Evolutionary conservation across 1,140 invertebrate genomes (phyloP), one percentile per base, ranked within the genome.

Genomic region (Pachyrhynchus sulphureomaculatus): DNA sequence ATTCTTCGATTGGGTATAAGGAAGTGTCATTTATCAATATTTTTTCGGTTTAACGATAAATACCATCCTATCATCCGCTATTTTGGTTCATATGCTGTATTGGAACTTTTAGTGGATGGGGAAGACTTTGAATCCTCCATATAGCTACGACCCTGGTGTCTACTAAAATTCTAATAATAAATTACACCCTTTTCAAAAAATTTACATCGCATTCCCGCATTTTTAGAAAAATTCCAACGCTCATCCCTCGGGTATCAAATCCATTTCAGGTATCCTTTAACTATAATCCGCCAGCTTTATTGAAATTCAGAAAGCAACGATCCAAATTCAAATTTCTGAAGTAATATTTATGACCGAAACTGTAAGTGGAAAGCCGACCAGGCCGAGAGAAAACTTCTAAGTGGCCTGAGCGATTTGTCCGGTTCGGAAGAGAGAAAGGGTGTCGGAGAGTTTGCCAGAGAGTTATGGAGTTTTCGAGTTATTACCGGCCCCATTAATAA

Each of bases 321-420:
- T 45, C 55, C 41, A 48, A 58, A 58, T 58, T 58, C 55, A 58
- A 58, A 58, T 58, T 58, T 48, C 55, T 48, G 55, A 58, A 58
- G 55, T 58, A 58, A 58, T 58, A 58, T 58, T 58, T 58, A 58
- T 58, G 55, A 48, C 44, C 55, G 34, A 58, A 48, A 58, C 48
- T 20, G 45, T 58, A 58, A 58, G 55, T 58, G 55, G 44, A 58
- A 37, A 58, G 55, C 55, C 42, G 33, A 24, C 32, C 26, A 37
- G 55, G 44, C 26, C 44, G 44, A 37, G 33, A 34, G 55, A 39
- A 58, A 58, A 58, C 55, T 58, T 58, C 48, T 58, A 58, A 58
- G 55, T 58, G 55, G 55, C 44, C 55, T 13, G 15, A 13, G 32
- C 54, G 33, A 45, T 58, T 37, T 48, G 55, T 48, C 55, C 55